Conservation (phyloP, 2,888 invertebrate species). For the Xylocampa areola region DNA sequence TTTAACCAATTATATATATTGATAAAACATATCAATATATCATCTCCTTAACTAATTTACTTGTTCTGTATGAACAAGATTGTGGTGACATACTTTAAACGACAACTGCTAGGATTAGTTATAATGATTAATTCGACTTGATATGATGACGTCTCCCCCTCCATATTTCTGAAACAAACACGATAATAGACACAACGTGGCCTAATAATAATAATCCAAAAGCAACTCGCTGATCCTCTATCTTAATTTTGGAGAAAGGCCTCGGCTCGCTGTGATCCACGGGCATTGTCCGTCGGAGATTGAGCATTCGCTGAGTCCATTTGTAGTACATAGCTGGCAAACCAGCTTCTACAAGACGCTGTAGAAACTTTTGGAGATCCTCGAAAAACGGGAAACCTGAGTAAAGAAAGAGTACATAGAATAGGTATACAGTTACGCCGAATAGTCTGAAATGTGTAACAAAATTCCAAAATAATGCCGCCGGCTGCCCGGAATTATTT, state of each 20-base stretch:
- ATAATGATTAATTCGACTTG: conserved; percentile 1
- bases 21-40: too few species aligned
- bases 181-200: conserved; percentile 56
- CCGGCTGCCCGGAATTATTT: too few species aligned
- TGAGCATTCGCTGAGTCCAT: conserved; percentile 66
- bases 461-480: too few species aligned
- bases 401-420: background rate
- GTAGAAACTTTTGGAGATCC: conserved; percentile 60
- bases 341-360: conserved; percentile 69
- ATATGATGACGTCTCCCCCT: conserved; percentile 19
- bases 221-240: conserved; percentile 61
- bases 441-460: too few species aligned
- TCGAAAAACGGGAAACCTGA: conserved; percentile 71
- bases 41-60: too few species aligned
- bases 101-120: background rate
- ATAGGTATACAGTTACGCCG: too few species aligned
- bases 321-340: conserved; percentile 68
- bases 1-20: too few species aligned
- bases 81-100: too few species aligned
- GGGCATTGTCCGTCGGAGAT: conserved; percentile 39
- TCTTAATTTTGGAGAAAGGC: conserved; percentile 48
- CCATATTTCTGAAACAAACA: conserved; percentile 64
- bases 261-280: conserved; percentile 53
- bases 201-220: conserved; percentile 64
- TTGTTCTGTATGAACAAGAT: too few species aligned